phyloP scores from a whole-genome alignment of 2,797 vertebrate species.

The Setipinna tenuifilis region DNA sequence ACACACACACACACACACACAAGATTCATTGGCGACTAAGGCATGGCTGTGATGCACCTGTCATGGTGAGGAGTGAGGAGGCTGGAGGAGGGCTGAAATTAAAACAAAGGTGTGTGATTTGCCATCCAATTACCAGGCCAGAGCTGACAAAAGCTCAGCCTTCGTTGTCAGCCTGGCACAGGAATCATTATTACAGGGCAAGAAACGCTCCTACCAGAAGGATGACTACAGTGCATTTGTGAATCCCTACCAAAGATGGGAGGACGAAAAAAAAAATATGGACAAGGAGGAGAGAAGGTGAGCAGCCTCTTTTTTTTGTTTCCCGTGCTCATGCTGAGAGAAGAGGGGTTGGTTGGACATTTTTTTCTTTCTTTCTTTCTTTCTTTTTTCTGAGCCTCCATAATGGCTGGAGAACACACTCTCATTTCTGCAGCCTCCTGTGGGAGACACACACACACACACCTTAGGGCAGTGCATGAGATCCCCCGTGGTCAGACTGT shows the following conservation, averaged over 20 bases:
- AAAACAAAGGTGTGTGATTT: conserved; percentile 8
- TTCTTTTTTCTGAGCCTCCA: no score
- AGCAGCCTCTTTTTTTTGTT: background rate
- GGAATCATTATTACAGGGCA: background rate
- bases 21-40: background rate
- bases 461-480: conserved; percentile 26
- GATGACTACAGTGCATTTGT: background rate
- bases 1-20: conserved; percentile 21
- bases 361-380: no score
- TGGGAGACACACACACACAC: no score
- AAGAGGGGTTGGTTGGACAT: no score
- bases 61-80: background rate
- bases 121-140: conserved; percentile 9
- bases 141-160: conserved; percentile 12
- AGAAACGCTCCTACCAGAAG: background rate
- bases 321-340: no score
- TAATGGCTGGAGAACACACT: no score
- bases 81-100: background rate
- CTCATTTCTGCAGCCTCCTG: no score
- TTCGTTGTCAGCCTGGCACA: background rate
- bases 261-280: background rate
- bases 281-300: background rate
- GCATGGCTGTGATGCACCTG: conserved; percentile 11
- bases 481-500: background rate
- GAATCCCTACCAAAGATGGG: background rate